Evolutionary conservation across 2,797 vertebrate species (phyloP).

Genomic region (Acanthiza pusilla): DNA sequence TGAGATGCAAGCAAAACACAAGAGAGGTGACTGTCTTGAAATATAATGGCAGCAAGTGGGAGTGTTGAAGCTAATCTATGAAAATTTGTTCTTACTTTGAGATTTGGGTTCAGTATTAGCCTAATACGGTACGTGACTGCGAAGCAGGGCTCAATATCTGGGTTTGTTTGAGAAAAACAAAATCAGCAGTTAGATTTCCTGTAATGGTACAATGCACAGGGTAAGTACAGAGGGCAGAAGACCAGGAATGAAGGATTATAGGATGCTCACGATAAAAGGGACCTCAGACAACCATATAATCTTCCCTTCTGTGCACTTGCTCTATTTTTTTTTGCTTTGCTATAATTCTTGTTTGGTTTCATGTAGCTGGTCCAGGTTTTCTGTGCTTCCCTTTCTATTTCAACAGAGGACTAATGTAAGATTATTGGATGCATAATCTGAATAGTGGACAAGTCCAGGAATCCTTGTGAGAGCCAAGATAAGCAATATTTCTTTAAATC

Average conservation of each 20-base stretch:
- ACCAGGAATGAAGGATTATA: neutral
- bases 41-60: neutral
- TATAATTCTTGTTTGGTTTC: neutral
- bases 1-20: neutral
- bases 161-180: neutral
- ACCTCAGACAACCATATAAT: neutral
- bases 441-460: neutral
- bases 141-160: neutral
- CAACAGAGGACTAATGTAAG: neutral
- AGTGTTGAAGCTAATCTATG: neutral
- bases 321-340: neutral
- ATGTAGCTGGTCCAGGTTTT: neutral
- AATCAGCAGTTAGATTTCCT: neutral
- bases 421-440: neutral
- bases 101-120: neutral
- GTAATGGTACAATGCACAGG: accelerated
- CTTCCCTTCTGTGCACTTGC: neutral
- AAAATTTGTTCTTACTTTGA: neutral
- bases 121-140: neutral
- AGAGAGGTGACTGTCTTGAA: neutral
- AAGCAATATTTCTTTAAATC: neutral
- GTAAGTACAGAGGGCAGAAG: neutral
- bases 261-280: neutral
- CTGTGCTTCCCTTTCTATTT: neutral
- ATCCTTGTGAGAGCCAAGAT: neutral